Evolutionary conservation across 2,797 vertebrate species (phyloP).

Genomic region (Muscicapa striata): DNA sequence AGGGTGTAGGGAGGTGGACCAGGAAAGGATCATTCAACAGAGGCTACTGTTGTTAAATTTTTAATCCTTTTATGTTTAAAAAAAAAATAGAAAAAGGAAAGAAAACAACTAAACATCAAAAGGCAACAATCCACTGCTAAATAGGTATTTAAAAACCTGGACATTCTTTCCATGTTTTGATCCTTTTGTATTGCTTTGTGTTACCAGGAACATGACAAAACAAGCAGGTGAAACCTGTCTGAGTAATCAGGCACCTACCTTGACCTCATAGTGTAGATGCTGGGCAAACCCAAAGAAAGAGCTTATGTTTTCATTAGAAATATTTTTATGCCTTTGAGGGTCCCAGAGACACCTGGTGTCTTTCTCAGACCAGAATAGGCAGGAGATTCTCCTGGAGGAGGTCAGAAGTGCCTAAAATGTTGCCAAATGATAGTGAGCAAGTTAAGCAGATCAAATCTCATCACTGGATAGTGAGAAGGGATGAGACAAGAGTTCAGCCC

Average conservation of each 20-base stretch:
- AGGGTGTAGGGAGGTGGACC: background rate
- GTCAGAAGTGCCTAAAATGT: background rate
- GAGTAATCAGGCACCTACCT: background rate
- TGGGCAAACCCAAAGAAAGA: background rate
- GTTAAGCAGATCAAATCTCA: background rate
- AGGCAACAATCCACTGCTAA: background rate
- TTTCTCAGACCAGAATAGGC: background rate
- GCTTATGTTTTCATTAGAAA: background rate
- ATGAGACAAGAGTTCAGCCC: background rate
- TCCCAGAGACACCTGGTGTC: background rate
- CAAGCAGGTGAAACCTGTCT: background rate
- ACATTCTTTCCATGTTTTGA: background rate
- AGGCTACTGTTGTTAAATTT: slow-evolving; percentile 4
- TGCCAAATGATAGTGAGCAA: background rate
- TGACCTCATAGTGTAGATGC: background rate
- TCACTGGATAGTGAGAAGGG: background rate
- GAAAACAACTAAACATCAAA: background rate
- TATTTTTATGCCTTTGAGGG: background rate
- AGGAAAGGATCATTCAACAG: background rate
- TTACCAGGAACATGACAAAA: background rate
- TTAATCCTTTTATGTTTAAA: slow-evolving; percentile 8
- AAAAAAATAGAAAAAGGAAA: background rate
- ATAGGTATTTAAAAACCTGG: background rate
- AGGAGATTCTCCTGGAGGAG: background rate
- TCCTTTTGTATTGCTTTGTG: background rate